phyloP scores from a whole-genome alignment of 2,888 invertebrate species.

The Idaea straminata region DNA sequence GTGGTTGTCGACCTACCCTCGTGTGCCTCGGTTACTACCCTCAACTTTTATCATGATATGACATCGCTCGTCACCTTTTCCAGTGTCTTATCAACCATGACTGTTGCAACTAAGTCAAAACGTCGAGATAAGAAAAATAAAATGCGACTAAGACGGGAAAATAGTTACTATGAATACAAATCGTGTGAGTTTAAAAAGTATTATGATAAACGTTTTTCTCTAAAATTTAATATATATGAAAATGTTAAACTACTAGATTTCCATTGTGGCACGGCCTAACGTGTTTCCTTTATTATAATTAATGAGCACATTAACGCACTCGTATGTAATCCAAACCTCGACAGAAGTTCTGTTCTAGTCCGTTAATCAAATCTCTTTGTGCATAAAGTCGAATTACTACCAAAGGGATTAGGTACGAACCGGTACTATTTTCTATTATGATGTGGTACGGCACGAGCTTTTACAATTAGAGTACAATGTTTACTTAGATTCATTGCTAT shows the following conservation, averaged over 20 bases:
- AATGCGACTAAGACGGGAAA: no score
- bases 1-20: no score
- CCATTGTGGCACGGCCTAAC: not conserved
- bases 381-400: constrained; percentile 32
- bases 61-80: no score
- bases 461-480: constrained; percentile 26
- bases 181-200: no score
- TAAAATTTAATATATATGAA: no score
- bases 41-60: no score
- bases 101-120: no score
- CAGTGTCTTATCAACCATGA: no score
- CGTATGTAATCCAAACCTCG: not conserved
- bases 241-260: not conserved
- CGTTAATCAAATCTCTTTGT: constrained; percentile 41
- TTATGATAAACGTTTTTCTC: no score
- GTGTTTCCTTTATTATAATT: not conserved
- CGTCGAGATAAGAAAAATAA: no score
- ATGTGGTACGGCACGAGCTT: not conserved
- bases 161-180: no score
- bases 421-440: not conserved
- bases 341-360: not conserved
- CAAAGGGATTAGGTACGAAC: constrained; percentile 26
- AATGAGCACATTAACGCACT: not conserved
- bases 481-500: constrained; percentile 42
- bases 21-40: no score